Base-by-base conservation (phyloP, 1,140 invertebrate species). In the Eumaeus atala region DNA sequence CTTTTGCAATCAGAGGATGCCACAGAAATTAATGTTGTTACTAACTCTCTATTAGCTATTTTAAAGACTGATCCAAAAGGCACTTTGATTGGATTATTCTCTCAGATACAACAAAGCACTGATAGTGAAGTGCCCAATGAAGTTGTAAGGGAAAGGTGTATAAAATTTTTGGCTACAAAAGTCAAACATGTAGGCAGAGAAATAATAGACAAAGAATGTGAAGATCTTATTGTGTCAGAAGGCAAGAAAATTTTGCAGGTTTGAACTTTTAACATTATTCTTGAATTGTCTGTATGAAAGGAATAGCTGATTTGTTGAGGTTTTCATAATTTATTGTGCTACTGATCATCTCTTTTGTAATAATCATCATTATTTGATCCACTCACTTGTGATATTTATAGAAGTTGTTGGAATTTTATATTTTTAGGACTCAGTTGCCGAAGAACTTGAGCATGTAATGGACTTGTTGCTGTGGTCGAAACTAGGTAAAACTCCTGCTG, bases 401-500 rank as follows among this genome's bases (percentile, higher is more conserved):
- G 6, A 34, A 49, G 28, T 28, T 4, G 48, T 52, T 10, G 11
- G 21, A 18, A 21, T 47, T 48, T 48, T 12, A 28, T 17, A 14
- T 17, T 42, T 40, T 9, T 40, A 96, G 93, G 94, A 96, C 90
- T 93, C 96, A 9, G 96, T 94, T 37, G 94, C 95, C 49, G 95
- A 97, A 66, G 97, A 98, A 86, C 98, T 98, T 88, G 92, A 96
- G 58, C 90, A 92, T 48, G 92, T 98, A 34, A 96, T 98, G 92
- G 93, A 93, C 14, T 90, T 97, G 53, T 87, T 98, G 59, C 92
- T 91, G 1, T 91, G 91, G 84, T 93, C 97, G 9, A 92, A 93
- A 81, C 89, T 96, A 42, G 93, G 94, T 47, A 93, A 92, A 62
- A 94, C 95, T 35, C 89, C 95, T 14, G 89, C 89, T 60, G 96